These are phyloP conservation scores for Grapholita molesta DNA, from an alignment of 1,140 invertebrate genomes.

Conservation along the genomic window DNA sequence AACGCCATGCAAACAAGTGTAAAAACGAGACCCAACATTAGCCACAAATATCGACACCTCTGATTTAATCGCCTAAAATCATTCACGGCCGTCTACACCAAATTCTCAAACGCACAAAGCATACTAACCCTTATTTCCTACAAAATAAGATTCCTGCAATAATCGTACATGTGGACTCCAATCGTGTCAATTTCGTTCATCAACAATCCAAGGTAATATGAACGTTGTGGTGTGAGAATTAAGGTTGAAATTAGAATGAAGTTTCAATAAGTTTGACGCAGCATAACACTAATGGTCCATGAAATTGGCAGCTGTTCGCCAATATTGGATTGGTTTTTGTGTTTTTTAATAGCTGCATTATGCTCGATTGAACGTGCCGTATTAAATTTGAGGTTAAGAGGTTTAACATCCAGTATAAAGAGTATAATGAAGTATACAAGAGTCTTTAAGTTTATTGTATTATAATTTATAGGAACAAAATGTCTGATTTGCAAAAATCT, in stretches of 20 bases:
- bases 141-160: background rate
- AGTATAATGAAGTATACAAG: too few relatives aligned
- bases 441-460: too few relatives aligned
- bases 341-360: slow-evolving; percentile 40
- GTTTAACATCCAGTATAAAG: background rate
- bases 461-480: too few relatives aligned
- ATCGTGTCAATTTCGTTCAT: background rate
- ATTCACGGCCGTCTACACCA: background rate
- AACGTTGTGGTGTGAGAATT: background rate
- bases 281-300: slow-evolving; percentile 3
- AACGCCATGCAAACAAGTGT: background rate
- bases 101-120: background rate
- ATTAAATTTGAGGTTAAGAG: background rate
- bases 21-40: background rate
- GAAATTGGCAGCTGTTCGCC: slow-evolving; percentile 15
- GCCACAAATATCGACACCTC: background rate
- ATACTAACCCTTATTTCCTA: background rate
- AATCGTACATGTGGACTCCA: background rate
- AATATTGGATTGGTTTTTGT: slow-evolving; percentile 9
- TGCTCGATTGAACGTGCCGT: background rate
- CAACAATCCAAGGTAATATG: background rate
- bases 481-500: too few relatives aligned
- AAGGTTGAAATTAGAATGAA: background rate
- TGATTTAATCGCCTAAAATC: slow-evolving; percentile 1
- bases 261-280: background rate